Evolutionary conservation across 2,113 vertebrate species (phyloP).

Genomic region (Kryptolebias marmoratus): DNA sequence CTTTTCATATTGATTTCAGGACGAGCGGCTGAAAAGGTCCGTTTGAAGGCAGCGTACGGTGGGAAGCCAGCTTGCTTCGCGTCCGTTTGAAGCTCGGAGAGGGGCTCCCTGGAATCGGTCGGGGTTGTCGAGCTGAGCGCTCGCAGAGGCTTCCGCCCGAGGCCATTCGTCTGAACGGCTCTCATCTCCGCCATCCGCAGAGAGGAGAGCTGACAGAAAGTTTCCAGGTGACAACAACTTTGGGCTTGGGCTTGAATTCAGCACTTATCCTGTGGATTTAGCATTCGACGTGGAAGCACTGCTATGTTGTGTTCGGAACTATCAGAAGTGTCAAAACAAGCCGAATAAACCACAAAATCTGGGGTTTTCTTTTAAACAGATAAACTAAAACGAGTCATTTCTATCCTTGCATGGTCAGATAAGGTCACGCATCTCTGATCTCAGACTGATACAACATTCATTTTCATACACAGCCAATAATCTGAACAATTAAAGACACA

Average conservation of each 20-base stretch:
- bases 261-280: neutral
- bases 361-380: neutral
- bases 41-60: conserved; percentile 54
- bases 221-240: conserved; percentile 68
- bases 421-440: too few species aligned
- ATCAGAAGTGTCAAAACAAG: neutral
- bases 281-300: conserved; percentile 2
- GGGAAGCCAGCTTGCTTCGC: conserved; percentile 65
- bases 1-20: conserved; percentile 59
- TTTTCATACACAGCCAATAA: too few species aligned
- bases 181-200: conserved; percentile 61
- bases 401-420: too few species aligned
- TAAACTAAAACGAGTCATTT: neutral
- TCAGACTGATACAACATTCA: too few species aligned
- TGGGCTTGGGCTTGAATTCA: conserved; percentile 16
- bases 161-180: conserved; percentile 70
- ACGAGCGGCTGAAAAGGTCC: conserved; percentile 50
- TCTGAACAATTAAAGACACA: too few species aligned
- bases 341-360: neutral
- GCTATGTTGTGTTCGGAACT: neutral
- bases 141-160: conserved; percentile 59
- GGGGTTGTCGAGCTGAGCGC: conserved; percentile 54
- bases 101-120: conserved; percentile 60
- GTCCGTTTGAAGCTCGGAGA: conserved; percentile 69
- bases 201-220: conserved; percentile 54